These are phyloP conservation scores for Odontesthes bonariensis DNA, from an alignment of 2,113 vertebrate genomes.

Conservation along the genomic window DNA sequence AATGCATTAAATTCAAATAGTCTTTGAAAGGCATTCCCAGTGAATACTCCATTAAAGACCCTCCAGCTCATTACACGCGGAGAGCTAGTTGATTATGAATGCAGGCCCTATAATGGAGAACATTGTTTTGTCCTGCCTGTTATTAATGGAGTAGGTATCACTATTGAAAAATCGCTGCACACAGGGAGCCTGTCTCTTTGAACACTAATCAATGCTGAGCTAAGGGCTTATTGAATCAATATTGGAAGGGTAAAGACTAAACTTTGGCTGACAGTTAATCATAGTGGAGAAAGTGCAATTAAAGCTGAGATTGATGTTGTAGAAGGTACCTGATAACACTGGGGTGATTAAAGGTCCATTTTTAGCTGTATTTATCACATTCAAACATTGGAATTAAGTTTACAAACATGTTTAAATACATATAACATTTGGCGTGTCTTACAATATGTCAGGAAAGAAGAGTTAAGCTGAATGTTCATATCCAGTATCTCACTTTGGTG, in stretches of 20 bases:
- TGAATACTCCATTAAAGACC: conserved; percentile 52
- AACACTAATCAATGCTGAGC: conserved; percentile 62
- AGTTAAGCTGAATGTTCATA: no score
- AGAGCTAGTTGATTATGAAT: conserved; percentile 48
- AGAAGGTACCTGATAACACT: neutral
- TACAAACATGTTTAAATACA: neutral
- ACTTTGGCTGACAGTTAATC: conserved; percentile 47
- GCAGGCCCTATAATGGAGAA: conserved; percentile 51
- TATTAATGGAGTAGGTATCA: conserved; percentile 65
- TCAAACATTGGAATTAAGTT: neutral
- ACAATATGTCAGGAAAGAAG: neutral
- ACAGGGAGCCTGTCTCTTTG: conserved; percentile 38
- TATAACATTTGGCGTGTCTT: neutral
- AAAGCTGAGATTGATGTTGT: neutral
- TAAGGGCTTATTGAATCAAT: conserved; percentile 61
- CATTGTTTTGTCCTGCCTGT: conserved; percentile 58
- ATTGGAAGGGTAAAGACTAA: conserved; percentile 43
- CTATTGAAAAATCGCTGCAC: conserved; percentile 61
- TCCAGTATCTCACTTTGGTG: neutral
- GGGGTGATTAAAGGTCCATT: neutral
- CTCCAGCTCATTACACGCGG: conserved; percentile 61
- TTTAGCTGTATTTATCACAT: conserved; percentile 3
- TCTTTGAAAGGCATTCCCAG: conserved; percentile 49
- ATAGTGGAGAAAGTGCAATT: neutral
- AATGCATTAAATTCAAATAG: conserved; percentile 59